phyloP scores from a whole-genome alignment of 37 sponge, comb jelly and placozoan species.

The Ianthella basta region DNA sequence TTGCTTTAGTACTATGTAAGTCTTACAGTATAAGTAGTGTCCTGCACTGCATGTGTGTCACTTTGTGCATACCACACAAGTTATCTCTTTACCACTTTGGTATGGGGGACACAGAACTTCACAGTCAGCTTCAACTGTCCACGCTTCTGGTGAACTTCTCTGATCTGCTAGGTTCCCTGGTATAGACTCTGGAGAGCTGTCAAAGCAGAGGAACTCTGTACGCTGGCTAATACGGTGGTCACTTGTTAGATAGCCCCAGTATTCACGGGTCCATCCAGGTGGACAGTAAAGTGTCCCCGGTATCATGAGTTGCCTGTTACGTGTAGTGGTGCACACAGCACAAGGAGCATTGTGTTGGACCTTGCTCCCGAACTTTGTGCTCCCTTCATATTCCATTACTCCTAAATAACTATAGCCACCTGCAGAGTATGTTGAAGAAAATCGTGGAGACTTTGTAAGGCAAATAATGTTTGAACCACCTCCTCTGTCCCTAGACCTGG shows the following conservation, averaged over 20 bases:
- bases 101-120: conserved; percentile 8
- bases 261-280: conserved; percentile 18
- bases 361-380: background rate
- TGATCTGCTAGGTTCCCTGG: background rate
- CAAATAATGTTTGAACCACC: conserved; percentile 6
- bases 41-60: background rate
- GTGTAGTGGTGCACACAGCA: conserved; percentile 1
- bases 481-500: background rate
- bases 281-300: conserved; percentile 7
- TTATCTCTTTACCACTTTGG: background rate
- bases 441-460: background rate
- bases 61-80: background rate
- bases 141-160: background rate
- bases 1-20: no score
- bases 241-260: background rate
- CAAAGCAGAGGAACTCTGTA: background rate
- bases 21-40: no score
- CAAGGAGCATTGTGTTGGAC: conserved; percentile 7
- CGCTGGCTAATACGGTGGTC: background rate
- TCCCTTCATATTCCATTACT: background rate
- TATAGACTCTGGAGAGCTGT: background rate
- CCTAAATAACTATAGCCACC: background rate
- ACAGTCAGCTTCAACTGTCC: background rate
- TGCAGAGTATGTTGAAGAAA: background rate
- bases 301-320: background rate